Evolutionary conservation across 92 coral and sea anemone species (phyloP).

Genomic region (Porites rus): DNA sequence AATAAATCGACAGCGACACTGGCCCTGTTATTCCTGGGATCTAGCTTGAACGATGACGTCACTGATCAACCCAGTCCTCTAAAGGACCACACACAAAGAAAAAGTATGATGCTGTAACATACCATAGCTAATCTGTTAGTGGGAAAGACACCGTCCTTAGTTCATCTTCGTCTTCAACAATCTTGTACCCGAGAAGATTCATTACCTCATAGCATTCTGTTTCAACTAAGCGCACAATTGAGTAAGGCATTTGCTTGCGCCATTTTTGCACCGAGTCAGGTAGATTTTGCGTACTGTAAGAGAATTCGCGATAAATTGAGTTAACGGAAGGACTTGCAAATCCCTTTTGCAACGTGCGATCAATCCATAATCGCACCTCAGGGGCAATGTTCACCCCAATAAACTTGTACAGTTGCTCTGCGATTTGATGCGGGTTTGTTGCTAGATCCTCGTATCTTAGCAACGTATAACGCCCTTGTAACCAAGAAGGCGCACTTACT

Average conservation of each 20-base stretch:
- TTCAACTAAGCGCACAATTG: constrained; percentile 80
- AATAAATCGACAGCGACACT: no score
- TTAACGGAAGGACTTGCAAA: constrained; percentile 51
- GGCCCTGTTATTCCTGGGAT: no score
- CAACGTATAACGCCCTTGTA: constrained; percentile 86
- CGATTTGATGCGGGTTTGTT: constrained; percentile 79
- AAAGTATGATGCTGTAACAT: not conserved
- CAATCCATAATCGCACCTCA: constrained; percentile 87
- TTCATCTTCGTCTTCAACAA: constrained; percentile 88
- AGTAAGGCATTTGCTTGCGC: constrained; percentile 83
- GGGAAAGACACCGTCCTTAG: constrained; percentile 73
- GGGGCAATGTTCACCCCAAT: constrained; percentile 78
- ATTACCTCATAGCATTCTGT: constrained; percentile 88
- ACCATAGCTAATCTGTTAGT: constrained; percentile 57
- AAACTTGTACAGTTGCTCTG: constrained; percentile 81
- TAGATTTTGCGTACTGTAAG: constrained; percentile 56
- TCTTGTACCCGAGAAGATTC: constrained; percentile 85
- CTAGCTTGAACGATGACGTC: no score
- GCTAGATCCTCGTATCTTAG: constrained; percentile 94
- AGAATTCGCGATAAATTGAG: constrained; percentile 33
- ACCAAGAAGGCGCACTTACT: constrained; percentile 84
- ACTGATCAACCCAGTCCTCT: not conserved
- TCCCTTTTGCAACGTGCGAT: constrained; percentile 60
- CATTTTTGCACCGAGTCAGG: constrained; percentile 62
- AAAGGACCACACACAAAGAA: not conserved